Evolutionary conservation across 2,888 invertebrate species (phyloP).

Genomic region (Phalera bucephala): DNA sequence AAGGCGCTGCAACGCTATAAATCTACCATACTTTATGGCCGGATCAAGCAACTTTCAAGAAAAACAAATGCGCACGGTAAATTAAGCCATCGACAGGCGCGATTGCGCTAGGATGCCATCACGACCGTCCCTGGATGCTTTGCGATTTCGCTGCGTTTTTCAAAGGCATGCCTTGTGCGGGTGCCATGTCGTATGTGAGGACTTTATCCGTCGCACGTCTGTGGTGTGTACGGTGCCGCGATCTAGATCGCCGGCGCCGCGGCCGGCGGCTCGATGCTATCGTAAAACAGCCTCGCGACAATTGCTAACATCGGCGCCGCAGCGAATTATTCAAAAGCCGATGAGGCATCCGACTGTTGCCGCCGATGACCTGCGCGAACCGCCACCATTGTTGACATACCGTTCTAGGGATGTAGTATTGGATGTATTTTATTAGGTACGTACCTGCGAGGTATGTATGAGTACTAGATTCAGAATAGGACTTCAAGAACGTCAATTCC

Average conservation of each 20-base stretch:
- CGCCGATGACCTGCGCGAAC: slow-evolving; percentile 32
- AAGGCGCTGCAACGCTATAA: slow-evolving; percentile 17
- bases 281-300: slow-evolving; percentile 71
- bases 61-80: slow-evolving; percentile 31
- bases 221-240: slow-evolving; percentile 65
- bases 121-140: slow-evolving; percentile 54
- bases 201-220: slow-evolving; percentile 78
- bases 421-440: not conserved
- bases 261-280: slow-evolving; percentile 69
- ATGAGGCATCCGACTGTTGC: slow-evolving; percentile 44
- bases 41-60: slow-evolving; percentile 15
- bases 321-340: slow-evolving; percentile 69
- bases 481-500: no score
- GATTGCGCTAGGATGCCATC: slow-evolving; percentile 70
- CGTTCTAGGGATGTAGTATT: slow-evolving; percentile 4
- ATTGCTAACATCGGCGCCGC: slow-evolving; percentile 74
- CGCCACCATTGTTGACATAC: slow-evolving; percentile 41
- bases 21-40: slow-evolving; percentile 31
- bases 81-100: slow-evolving; percentile 37
- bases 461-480: no score
- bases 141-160: slow-evolving; percentile 52
- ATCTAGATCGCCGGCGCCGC: slow-evolving; percentile 75
- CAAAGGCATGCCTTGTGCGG: slow-evolving; percentile 71
- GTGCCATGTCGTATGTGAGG: slow-evolving; percentile 64
- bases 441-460: no score